These are phyloP conservation scores for Beris morrisii DNA, from an alignment of 2,888 invertebrate genomes.

Conservation along the genomic window DNA sequence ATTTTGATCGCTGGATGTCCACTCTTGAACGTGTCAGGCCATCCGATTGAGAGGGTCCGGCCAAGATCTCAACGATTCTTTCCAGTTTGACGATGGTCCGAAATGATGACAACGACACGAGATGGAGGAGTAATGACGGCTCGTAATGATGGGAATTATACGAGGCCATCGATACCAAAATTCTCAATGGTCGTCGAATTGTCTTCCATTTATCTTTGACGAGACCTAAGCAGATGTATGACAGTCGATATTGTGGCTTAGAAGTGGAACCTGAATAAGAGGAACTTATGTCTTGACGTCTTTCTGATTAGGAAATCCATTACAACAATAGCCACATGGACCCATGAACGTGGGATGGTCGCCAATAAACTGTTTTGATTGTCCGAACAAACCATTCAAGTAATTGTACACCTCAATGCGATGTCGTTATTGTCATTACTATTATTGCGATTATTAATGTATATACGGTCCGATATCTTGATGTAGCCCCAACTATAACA, in stretches of 20 bases:
- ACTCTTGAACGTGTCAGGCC: neutral
- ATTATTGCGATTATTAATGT: constrained; percentile 25
- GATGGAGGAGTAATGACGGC: constrained; percentile 33
- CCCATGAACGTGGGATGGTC: neutral
- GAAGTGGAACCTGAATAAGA: neutral
- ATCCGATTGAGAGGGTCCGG: neutral
- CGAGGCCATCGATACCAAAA: constrained; percentile 30
- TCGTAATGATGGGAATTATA: constrained; percentile 31
- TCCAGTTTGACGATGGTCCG: constrained; percentile 11
- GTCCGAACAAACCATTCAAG: constrained; percentile 25
- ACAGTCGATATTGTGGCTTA: constrained; percentile 1
- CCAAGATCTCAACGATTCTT: constrained; percentile 13
- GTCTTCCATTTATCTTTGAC: constrained; percentile 23
- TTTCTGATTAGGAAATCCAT: constrained; percentile 17
- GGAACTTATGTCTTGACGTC: constrained; percentile 1
- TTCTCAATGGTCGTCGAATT: neutral
- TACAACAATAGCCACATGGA: neutral
- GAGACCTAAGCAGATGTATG: constrained; percentile 15
- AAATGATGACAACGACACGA: constrained; percentile 26
- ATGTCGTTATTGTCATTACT: constrained; percentile 26
- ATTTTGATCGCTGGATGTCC: constrained; percentile 34
- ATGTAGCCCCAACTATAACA: no score
- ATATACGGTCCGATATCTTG: constrained; percentile 6
- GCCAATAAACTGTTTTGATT: constrained; percentile 28
- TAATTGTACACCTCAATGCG: constrained; percentile 24